These are phyloP conservation scores for Scaptomyza graminum DNA, from an alignment of 1,140 invertebrate species.

Conservation along the genomic window DNA sequence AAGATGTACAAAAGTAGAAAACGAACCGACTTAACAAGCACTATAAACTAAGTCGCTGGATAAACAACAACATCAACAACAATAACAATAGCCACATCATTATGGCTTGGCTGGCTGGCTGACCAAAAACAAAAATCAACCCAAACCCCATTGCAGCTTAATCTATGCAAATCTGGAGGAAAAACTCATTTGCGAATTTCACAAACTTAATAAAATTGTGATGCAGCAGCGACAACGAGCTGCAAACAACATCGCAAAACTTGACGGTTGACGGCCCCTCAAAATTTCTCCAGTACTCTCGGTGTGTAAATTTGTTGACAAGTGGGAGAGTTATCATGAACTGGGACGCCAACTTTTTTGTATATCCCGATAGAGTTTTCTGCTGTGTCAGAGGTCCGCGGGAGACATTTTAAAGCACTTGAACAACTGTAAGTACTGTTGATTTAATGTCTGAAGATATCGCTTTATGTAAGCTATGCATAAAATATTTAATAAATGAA, in stretches of 20 bases:
- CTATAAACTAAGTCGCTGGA: slow-evolving; percentile 52
- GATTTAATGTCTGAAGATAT: too few relatives aligned
- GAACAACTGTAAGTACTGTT: too few relatives aligned
- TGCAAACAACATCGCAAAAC: not conserved
- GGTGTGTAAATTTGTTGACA: slow-evolving; percentile 49
- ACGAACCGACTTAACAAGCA: slow-evolving; percentile 56
- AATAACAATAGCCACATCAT: slow-evolving; percentile 45
- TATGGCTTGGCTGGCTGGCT: slow-evolving; percentile 30
- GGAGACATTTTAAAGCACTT: not conserved
- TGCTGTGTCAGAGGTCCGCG: not conserved
- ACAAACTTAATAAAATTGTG: slow-evolving; percentile 64
- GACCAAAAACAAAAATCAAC: slow-evolving; percentile 35
- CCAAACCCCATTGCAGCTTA: slow-evolving; percentile 59
- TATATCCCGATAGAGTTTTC: too few relatives aligned
- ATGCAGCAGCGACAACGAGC: slow-evolving; percentile 36
- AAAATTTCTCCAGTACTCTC: not conserved
- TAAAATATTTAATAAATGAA: too few relatives aligned
- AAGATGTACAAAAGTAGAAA: slow-evolving; percentile 21
- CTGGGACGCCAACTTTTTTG: too few relatives aligned
- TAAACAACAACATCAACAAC: slow-evolving; percentile 27
- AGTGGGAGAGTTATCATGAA: slow-evolving; percentile 10
- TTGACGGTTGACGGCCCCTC: slow-evolving; percentile 11
- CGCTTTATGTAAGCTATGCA: too few relatives aligned
- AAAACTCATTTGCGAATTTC: slow-evolving; percentile 77
- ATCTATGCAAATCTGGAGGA: slow-evolving; percentile 76